Conservation (phyloP, 23 tunicate species). For the Halocynthia aurantium region DNA sequence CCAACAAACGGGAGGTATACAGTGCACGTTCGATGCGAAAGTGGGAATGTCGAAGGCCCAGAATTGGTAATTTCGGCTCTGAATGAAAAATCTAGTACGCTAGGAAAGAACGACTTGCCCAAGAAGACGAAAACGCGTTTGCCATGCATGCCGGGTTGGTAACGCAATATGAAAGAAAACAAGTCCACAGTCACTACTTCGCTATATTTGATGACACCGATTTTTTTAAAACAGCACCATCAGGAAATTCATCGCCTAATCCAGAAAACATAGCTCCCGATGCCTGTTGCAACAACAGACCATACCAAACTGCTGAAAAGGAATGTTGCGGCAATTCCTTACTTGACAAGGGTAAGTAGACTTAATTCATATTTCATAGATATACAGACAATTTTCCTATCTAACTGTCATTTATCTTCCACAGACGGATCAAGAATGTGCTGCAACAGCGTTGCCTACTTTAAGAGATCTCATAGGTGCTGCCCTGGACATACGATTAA, state of each 20-base stretch:
- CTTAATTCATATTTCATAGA: too few relatives aligned
- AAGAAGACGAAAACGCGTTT: conserved; percentile 11
- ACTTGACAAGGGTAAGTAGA: conserved; percentile 25
- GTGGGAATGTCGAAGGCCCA: conserved; percentile 53
- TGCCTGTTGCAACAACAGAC: conserved; percentile 65
- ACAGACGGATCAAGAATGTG: too few relatives aligned
- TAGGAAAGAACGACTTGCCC: conserved; percentile 15
- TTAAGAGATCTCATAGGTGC: too few relatives aligned
- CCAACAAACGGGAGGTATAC: conserved; percentile 41
- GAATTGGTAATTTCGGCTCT: conserved; percentile 17
- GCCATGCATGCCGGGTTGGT: conserved; percentile 20
- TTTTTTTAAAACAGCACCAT: background rate
- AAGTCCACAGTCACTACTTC: background rate
- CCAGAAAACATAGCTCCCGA: conserved; percentile 40
- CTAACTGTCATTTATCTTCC: too few relatives aligned
- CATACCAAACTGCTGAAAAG: conserved; percentile 31
- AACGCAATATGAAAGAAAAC: background rate
- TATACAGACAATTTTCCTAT: too few relatives aligned
- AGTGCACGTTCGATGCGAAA: conserved; percentile 63
- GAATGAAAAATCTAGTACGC: background rate
- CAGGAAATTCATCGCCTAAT: background rate
- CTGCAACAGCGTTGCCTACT: too few relatives aligned
- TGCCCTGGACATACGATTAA: too few relatives aligned
- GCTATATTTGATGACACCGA: background rate
- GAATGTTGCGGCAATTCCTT: conserved; percentile 40